Conservation (phyloP, 2,113 vertebrate species). For the Struthio camelus region DNA sequence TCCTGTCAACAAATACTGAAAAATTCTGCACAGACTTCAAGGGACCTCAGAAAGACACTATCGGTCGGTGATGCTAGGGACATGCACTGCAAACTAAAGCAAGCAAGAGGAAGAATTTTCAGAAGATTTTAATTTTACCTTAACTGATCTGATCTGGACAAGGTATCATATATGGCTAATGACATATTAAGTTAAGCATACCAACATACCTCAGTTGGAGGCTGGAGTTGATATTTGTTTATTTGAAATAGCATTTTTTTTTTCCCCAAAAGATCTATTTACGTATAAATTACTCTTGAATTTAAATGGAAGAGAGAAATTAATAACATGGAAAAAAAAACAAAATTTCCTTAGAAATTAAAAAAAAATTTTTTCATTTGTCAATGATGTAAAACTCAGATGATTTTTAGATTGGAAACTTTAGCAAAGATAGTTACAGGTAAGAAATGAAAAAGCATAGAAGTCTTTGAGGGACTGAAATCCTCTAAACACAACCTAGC, state of each 20-base stretch:
- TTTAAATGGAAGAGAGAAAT: background rate
- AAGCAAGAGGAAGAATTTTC: background rate
- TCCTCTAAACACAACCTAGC: background rate
- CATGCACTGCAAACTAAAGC: background rate
- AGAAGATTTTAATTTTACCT: background rate
- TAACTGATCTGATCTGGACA: background rate
- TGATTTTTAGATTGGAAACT: background rate
- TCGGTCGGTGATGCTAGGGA: background rate
- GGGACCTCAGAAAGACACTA: background rate
- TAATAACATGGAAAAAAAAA: background rate
- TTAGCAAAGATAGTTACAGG: background rate
- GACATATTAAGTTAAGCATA: background rate
- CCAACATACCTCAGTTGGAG: background rate
- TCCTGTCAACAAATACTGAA: background rate
- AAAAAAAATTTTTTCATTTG: background rate
- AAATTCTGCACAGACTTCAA: background rate
- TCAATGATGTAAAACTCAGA: background rate
- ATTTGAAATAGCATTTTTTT: background rate
- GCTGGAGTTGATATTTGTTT: background rate
- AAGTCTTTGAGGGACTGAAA: background rate
- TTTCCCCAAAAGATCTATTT: background rate
- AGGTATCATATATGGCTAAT: background rate
- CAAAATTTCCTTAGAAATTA: background rate
- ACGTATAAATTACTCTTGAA: background rate
- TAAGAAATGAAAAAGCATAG: background rate